Evolutionary conservation across 2,888 invertebrate genomes (phyloP).

Genomic region (Chironomus tentans): DNA sequence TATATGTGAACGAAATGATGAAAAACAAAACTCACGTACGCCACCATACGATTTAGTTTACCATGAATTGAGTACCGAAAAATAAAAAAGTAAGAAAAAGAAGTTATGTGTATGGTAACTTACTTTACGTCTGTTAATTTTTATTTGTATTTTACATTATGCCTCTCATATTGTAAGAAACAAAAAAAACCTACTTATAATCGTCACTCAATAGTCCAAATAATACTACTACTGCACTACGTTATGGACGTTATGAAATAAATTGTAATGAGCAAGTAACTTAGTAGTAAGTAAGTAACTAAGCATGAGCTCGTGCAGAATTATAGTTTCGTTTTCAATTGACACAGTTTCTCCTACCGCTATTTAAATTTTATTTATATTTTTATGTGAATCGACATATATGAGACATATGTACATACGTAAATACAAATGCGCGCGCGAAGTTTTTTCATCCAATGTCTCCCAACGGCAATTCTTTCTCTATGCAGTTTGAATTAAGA

Average conservation of each 20-base stretch:
- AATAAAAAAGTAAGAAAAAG: background rate
- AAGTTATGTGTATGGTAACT: no score
- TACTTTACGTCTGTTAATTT: no score
- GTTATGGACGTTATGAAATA: conserved; percentile 19
- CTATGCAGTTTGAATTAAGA: no score
- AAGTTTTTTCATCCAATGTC: no score
- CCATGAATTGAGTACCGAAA: background rate
- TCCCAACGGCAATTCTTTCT: no score
- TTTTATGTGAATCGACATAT: background rate
- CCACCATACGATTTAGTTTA: background rate
- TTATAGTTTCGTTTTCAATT: conserved; percentile 18
- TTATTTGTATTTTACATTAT: no score
- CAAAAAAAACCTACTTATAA: background rate
- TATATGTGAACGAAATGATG: background rate
- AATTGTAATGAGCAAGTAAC: background rate
- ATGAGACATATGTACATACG: background rate
- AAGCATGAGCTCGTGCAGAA: background rate
- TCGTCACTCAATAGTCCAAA: background rate
- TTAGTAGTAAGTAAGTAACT: background rate
- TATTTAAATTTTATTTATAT: background rate
- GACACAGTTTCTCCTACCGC: conserved; percentile 13
- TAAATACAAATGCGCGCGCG: no score
- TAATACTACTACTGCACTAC: background rate
- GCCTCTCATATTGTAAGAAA: no score
- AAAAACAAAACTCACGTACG: conserved; percentile 6